A percentile compares a stretch with the other conserved stretches of the same genome.
Evolutionary conservation across 1,140 invertebrate species (phyloP).

Genomic region (Vanessa tameamea): DNA sequence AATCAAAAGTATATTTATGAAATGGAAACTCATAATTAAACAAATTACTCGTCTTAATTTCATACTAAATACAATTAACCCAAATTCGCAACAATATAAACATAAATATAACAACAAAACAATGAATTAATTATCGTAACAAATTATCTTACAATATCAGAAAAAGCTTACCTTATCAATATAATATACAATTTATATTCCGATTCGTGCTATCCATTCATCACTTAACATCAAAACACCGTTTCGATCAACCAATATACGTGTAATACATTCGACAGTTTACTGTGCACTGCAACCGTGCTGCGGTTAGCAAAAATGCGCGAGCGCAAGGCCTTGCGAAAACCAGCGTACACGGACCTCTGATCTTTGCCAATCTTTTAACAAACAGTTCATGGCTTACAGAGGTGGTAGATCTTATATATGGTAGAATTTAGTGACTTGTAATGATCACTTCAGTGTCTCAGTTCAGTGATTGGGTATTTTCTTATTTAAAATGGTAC

Average conservation of each 20-base stretch:
- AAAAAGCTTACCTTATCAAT: constrained; percentile 9
- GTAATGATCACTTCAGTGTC: constrained; percentile 3
- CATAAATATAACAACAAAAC: neutral
- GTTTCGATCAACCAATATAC: constrained; percentile 4
- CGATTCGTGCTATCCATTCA: constrained; percentile 12
- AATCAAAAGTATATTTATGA: too few relatives aligned
- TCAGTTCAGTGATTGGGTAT: constrained; percentile 11
- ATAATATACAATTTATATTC: neutral
- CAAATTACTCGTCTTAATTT: neutral
- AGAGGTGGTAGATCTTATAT: neutral
- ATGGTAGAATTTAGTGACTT: neutral
- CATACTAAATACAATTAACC: neutral
- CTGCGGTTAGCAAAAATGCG: constrained; percentile 10
- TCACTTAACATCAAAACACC: neutral
- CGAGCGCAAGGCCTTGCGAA: constrained; percentile 18
- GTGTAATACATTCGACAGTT: constrained; percentile 22
- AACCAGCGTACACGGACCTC: constrained; percentile 5
- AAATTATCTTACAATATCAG: neutral
- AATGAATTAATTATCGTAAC: neutral
- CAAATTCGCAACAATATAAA: neutral
- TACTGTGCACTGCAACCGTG: constrained; percentile 18
- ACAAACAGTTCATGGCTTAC: neutral
- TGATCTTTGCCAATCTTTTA: constrained; percentile 19
- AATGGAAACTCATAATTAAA: too few relatives aligned
- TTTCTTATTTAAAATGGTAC: neutral